These are phyloP conservation scores for Capitulum mitella DNA, from an alignment of 2,888 invertebrate species.

Conservation along the genomic window DNA sequence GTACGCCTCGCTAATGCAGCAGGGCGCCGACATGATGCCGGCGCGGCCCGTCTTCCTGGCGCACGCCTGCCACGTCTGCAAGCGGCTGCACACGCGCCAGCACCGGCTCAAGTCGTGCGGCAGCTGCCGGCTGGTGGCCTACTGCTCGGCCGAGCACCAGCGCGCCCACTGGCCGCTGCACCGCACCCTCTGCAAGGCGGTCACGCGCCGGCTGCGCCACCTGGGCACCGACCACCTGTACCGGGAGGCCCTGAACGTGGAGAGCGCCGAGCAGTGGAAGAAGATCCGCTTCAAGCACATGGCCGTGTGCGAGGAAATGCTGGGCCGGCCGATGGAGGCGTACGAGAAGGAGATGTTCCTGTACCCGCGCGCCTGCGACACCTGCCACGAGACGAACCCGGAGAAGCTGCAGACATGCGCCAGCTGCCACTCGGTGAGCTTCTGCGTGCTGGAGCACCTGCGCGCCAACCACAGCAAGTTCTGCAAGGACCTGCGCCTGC, in stretches of 20 bases:
- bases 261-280: not conserved
- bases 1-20: conserved; percentile 21
- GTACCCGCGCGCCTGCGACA: conserved; percentile 30
- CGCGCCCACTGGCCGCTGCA: conserved; percentile 30
- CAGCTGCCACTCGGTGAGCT: conserved; percentile 30
- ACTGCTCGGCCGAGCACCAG: conserved; percentile 30
- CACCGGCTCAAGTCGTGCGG: conserved; percentile 27
- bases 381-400: conserved; percentile 26
- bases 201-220: not conserved
- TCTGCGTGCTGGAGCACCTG: conserved; percentile 28
- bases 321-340: not conserved
- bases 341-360: conserved; percentile 29
- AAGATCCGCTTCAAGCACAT: conserved; percentile 4
- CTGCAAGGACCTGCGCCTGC: conserved; percentile 27
- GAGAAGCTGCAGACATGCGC: conserved; percentile 25
- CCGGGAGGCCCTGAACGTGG: not conserved
- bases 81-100: conserved; percentile 15
- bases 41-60: conserved; percentile 11
- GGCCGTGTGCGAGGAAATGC: conserved; percentile 11
- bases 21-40: conserved; percentile 13
- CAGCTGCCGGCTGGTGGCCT: conserved; percentile 29
- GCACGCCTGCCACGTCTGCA: conserved; percentile 24
- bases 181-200: conserved; percentile 2
- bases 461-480: conserved; percentile 27
- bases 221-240: not conserved